phyloP scores from a whole-genome alignment of 2,797 vertebrate genomes.

The Macroramphosus scolopax region DNA sequence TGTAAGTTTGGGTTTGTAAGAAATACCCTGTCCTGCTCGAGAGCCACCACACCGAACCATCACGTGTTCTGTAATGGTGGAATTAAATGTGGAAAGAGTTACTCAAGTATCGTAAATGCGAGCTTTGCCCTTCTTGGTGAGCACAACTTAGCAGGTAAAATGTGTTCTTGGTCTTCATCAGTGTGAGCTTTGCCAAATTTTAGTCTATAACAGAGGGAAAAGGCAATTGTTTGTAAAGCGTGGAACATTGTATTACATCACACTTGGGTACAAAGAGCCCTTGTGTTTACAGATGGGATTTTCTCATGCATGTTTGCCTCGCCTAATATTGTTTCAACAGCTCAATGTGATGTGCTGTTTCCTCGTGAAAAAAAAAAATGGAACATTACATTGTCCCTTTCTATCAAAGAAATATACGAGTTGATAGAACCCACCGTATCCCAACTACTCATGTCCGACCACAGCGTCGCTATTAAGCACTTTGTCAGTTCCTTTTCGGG shows the following conservation, averaged over 20 bases:
- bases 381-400: slow-evolving; percentile 41
- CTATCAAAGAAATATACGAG: slow-evolving; percentile 57
- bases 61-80: slow-evolving; percentile 25
- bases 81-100: slow-evolving; percentile 49
- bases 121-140: slow-evolving; percentile 24
- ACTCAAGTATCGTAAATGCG: slow-evolving; percentile 13
- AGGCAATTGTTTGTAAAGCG: slow-evolving; percentile 52
- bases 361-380: slow-evolving; percentile 21
- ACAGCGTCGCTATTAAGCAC: slow-evolving; percentile 73
- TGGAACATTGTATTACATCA: slow-evolving; percentile 60
- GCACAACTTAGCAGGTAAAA: slow-evolving; percentile 24
- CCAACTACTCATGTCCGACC: slow-evolving; percentile 69
- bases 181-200: slow-evolving; percentile 41
- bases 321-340: slow-evolving; percentile 38
- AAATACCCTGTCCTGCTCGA: slow-evolving; percentile 13
- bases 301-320: slow-evolving; percentile 53
- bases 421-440: slow-evolving; percentile 64
- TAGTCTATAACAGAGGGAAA: slow-evolving; percentile 39
- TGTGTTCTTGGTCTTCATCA: slow-evolving; percentile 19
- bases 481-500: slow-evolving; percentile 75
- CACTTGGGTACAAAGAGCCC: slow-evolving; percentile 50
- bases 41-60: slow-evolving; percentile 22
- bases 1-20: slow-evolving; percentile 9
- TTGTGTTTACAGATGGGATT: slow-evolving; percentile 58
- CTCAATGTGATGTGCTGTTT: slow-evolving; percentile 39